phyloP scores from a whole-genome alignment of 2,888 invertebrate species.

The Bombyx huttoni region DNA sequence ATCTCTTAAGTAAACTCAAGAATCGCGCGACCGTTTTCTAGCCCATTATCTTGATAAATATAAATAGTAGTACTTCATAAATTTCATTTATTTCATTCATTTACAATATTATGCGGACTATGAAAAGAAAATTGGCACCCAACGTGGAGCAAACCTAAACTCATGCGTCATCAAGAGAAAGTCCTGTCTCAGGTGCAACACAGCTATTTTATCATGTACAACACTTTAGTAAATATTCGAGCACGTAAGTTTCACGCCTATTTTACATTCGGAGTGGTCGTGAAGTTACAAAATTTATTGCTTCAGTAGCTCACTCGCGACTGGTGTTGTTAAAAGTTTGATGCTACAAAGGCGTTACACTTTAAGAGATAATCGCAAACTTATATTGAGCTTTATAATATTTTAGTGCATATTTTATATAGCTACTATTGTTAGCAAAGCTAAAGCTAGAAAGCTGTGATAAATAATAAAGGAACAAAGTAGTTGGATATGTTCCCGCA shows the following conservation, averaged over 20 bases:
- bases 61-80: no score
- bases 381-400: neutral
- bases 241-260: conserved; percentile 46
- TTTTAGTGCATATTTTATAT: no score
- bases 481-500: conserved; percentile 17
- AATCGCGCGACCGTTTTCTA: neutral
- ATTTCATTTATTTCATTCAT: no score
- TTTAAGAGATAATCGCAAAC: neutral
- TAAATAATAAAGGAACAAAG: conserved; percentile 36
- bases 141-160: conserved; percentile 28
- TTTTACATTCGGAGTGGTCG: conserved; percentile 42
- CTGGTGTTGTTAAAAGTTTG: conserved; percentile 23
- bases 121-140: conserved; percentile 34
- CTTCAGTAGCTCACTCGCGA: conserved; percentile 17
- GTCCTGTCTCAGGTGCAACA: conserved; percentile 52
- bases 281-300: conserved; percentile 32
- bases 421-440: conserved; percentile 14
- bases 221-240: conserved; percentile 47
- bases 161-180: conserved; percentile 31
- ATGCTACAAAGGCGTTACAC: conserved; percentile 9
- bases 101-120: no score
- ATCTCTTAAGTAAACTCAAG: neutral
- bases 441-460: conserved; percentile 16
- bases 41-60: no score
- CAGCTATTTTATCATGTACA: conserved; percentile 47